Evolutionary conservation across 2,113 vertebrate genomes (phyloP), one percentile per base, ranked within the genome.

Genomic region (Sterrhoptilus dennistouni): DNA sequence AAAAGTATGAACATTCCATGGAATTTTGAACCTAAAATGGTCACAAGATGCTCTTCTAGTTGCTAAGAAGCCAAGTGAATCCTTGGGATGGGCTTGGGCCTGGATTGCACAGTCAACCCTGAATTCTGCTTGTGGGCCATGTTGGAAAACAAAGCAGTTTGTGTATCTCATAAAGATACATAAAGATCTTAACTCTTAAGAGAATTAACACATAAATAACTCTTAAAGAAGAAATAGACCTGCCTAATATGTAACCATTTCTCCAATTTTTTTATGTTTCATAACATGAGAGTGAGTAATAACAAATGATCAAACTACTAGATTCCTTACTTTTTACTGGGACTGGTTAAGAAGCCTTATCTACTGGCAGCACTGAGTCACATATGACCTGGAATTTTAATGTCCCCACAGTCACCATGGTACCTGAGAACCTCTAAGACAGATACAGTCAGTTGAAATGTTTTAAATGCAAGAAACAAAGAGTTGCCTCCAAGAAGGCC

Each of bases 31-130:
- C 22, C 22, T 49, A 31, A 87, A 92, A 79, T 9, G 4, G 8
- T 63, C 66, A 35, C 12, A 52, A 14, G 9, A 38, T 21, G 1
- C 2, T 60, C 28, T 76, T 76, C 49, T 14, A 49, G 28, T 12
- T 77, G 21, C 7, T n/a, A 21, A 61, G 16, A 5, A 74, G 5
- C 18, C 25, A 42, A 4, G 16, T 14, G 17, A 40, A 45, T 64
- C 22, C 33, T 1, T 50, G 21, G 1, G 0, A 0, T 54, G 20
- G 8, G 9, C 7, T 12, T 29, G n/a, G 12, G 17, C 3, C 8
- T 49, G 24, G 9, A 50, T 16, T 83, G 17, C 4, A 33, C 14
- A 21, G 8, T 14, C 33, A 23, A 45, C 5, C 2, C 3, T 23
- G 44, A 14, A 74, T 83, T 91, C 54, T 61, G 7, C 20, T 13